These are phyloP conservation scores for Semotilus atromaculatus DNA, from an alignment of 2,797 vertebrate genomes.

Conservation along the genomic window DNA sequence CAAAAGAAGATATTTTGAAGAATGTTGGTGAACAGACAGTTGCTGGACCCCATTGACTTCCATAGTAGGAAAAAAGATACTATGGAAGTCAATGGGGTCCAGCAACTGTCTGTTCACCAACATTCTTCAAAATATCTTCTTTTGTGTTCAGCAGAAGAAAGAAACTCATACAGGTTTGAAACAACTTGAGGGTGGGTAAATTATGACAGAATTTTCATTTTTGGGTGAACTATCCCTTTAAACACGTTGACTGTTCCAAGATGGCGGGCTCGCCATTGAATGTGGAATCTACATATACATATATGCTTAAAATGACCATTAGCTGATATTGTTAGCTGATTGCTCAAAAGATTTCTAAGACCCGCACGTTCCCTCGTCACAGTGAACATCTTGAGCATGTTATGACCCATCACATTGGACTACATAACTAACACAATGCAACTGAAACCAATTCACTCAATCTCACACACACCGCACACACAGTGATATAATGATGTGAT, in stretches of 20 bases:
- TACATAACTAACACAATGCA: slow-evolving; percentile 27
- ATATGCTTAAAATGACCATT: neutral
- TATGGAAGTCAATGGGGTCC: too few relatives aligned
- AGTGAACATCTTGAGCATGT: slow-evolving; percentile 37
- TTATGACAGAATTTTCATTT: too few relatives aligned
- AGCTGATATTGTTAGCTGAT: neutral
- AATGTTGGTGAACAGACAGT: too few relatives aligned
- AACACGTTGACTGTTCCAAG: neutral
- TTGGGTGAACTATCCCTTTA: too few relatives aligned
- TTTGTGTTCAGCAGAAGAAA: too few relatives aligned
- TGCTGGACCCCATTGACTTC: too few relatives aligned
- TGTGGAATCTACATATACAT: neutral
- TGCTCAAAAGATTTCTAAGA: neutral
- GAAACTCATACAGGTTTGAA: too few relatives aligned
- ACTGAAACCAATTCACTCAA: slow-evolving; percentile 41
- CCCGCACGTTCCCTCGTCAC: neutral
- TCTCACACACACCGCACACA: slow-evolving; percentile 35
- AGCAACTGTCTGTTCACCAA: too few relatives aligned
- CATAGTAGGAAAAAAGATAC: too few relatives aligned
- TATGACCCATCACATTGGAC: slow-evolving; percentile 32
- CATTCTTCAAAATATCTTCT: too few relatives aligned
- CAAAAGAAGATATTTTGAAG: too few relatives aligned
- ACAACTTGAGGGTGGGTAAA: too few relatives aligned
- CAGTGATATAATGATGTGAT: slow-evolving; percentile 58
- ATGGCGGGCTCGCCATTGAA: neutral